These are phyloP conservation scores for Nomada fucata DNA, from an alignment of 2,888 invertebrate genomes.

Conservation along the genomic window DNA sequence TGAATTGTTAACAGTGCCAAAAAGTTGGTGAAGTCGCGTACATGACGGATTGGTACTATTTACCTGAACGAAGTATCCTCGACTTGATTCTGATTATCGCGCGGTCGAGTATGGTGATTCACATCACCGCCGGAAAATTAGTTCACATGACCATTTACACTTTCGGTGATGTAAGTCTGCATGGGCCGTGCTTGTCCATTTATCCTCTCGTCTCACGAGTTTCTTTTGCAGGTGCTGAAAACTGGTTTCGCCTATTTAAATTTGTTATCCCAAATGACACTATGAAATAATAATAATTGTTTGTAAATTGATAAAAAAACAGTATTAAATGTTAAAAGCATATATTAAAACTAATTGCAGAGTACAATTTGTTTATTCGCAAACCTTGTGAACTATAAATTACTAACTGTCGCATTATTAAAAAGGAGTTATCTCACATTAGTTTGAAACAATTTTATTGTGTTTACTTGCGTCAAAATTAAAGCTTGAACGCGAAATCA, in stretches of 20 bases:
- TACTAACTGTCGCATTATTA: too few relatives aligned
- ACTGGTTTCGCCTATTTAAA: constrained; percentile 1
- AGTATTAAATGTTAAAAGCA: not conserved
- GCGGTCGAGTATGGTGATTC: constrained; percentile 65
- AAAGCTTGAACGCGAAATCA: too few relatives aligned
- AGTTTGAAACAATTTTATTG: too few relatives aligned
- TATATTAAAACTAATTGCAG: too few relatives aligned
- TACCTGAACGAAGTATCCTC: constrained; percentile 67
- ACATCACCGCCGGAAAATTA: constrained; percentile 77
- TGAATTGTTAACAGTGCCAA: constrained; percentile 66
- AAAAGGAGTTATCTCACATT: too few relatives aligned
- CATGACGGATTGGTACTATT: constrained; percentile 75
- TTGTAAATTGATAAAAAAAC: not conserved
- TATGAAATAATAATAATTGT: too few relatives aligned
- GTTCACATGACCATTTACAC: constrained; percentile 72
- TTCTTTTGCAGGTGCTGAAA: constrained; percentile 11
- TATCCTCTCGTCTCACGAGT: not conserved
- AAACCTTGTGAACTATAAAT: too few relatives aligned
- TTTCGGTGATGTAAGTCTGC: constrained; percentile 74
- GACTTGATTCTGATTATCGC: constrained; percentile 71
- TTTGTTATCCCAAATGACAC: not conserved
- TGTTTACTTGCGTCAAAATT: too few relatives aligned
- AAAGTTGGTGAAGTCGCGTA: constrained; percentile 74
- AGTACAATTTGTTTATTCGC: too few relatives aligned
- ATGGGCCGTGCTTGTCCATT: not conserved